Evolutionary conservation across 2,888 invertebrate genomes (phyloP), one percentile per base, ranked within the genome.

Genomic region (Aricia artaxerxes): DNA sequence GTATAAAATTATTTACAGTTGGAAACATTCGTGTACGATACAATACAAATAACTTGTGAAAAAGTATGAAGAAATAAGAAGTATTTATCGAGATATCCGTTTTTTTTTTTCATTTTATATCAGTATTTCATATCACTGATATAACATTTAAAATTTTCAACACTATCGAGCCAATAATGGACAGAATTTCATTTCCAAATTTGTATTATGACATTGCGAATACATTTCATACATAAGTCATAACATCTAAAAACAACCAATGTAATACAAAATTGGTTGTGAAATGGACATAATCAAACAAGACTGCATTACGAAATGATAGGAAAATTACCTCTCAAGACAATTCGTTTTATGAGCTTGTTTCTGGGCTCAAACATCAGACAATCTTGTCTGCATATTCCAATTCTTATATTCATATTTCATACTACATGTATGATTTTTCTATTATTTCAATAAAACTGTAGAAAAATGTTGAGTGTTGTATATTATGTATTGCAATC

Each of bases 231-330:
- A 31, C 24, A 64, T 24, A 24, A 24, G 24, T 24, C 24, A 24
- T 64, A 64, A 31, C 31, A 11, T 31, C 31, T 11, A 11, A 64
- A 64, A 64, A 24, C 3, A 73, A n/a, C 4, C 38, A 44, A 73
- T 73, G 44, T 11, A 16, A 40, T 73, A 73, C 40, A 73, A 73
- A n/a, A 44, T 73, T 73, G 73, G 24, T 44, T 24, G n/a, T 73
- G 73, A 44, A 73, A 73, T 40, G 24, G 5, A 64, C 24, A 31
- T 64, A 64, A 11, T 64, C 24, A 31, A 64, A 31, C 31, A 64
- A 64, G 64, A 31, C 9, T 64, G 64, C 11, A 31, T 31, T 31
- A 64, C 3, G 64, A 64, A 9, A 31, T 31, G 11, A 9, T 31
- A 64, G 64, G 31, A 64, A 64, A 64, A 64, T 31, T 31, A 64